phyloP scores from a whole-genome alignment of 2,797 vertebrate species.

The Hapalemur alaotrensis region DNA sequence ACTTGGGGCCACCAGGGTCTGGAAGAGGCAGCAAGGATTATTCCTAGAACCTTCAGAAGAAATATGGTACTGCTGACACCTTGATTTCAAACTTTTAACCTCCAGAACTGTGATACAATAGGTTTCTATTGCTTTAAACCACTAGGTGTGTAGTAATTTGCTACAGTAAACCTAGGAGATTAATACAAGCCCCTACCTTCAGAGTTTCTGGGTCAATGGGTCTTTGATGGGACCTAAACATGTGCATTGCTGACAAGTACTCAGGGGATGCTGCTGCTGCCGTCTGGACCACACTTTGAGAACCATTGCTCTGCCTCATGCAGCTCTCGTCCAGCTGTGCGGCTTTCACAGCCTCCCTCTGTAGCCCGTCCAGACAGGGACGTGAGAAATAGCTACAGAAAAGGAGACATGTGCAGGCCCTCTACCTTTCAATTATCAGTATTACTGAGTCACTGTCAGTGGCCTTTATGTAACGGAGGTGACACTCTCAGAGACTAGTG shows the following conservation, averaged over 20 bases:
- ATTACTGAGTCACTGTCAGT: neutral
- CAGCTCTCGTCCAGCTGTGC: neutral
- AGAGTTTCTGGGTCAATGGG: neutral
- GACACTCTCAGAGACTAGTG: neutral
- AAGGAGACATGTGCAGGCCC: neutral
- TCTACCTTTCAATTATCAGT: neutral
- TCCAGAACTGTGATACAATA: neutral
- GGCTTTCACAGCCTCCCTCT: neutral
- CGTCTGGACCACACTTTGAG: neutral
- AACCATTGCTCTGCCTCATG: accelerated
- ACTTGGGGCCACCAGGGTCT: no score
- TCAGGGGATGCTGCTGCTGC: no score
- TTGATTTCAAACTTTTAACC: neutral
- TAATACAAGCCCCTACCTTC: neutral
- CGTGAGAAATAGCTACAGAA: neutral
- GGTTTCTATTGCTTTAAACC: neutral
- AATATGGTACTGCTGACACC: accelerated
- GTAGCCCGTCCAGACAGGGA: neutral
- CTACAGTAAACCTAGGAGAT: neutral
- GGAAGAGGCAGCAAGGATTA: neutral
- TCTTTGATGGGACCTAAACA: neutral
- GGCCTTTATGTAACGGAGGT: neutral
- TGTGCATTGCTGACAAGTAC: neutral
- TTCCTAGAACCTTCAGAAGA: neutral
- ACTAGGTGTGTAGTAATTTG: neutral